Base-by-base conservation (phyloP, 2,113 vertebrate genomes). In the Lampris incognitus region DNA sequence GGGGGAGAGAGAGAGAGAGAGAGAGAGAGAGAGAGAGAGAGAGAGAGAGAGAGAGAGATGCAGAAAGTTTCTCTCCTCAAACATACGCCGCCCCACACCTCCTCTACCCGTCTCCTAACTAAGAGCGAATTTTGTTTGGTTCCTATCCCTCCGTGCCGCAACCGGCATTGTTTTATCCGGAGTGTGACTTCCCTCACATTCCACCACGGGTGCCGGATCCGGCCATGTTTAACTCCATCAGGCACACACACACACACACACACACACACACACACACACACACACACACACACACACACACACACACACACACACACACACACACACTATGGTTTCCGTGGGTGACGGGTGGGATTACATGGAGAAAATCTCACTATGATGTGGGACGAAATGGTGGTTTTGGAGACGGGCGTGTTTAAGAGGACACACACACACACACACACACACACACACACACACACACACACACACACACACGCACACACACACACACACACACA, bases 111-210 rank as follows among this genome's bases (percentile, higher is more conserved):
- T 40, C 38, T 9, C 9, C 57, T 59, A 8, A 56, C 63, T 78
- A 9, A 70, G 79, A 65, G 10, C 66, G 46, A 67, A 73, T 63
- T 5, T 39, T 11, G 36, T 63, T 39, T 58, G 5, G 66, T 61
- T 80, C 39, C 54, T 64, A 41, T 67, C 38, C 38, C 36, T 54
- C 48, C 3, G 69, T 69, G 73, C 69, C 61, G 36, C 82, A 75
- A 88, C 84, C 75, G 87, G 77, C 56, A 83, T 84, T 84, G 82
- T 76, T 88, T 76, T 87, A 24, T 84, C 80, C 69, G 85, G 72
- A 86, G 58, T 78, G 82, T 69, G 72, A 89, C 81, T 91, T 88
- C 88, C 88, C 62, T 70, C 72, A 77, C 87, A 91, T 90, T 90
- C 88, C 87, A 79, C 59, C 75, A 80, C 49, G 86, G 84, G 84